These are phyloP conservation scores for Scalopus aquaticus DNA, from an alignment of 2,113 vertebrate species.

Conservation along the genomic window DNA sequence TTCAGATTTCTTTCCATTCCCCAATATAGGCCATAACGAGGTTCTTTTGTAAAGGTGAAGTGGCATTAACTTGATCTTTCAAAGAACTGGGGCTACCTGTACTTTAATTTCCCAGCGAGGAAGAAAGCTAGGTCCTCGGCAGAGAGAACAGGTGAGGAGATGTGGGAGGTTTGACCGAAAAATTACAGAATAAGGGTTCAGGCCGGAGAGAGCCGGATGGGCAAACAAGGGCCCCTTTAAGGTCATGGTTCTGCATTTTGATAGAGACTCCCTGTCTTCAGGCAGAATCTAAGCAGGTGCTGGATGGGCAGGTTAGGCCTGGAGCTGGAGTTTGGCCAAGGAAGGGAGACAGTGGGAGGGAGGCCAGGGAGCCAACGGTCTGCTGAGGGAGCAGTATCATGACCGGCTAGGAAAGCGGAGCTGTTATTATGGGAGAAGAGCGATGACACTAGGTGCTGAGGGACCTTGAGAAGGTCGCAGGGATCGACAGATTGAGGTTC, in stretches of 20 bases:
- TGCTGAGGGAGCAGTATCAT: neutral
- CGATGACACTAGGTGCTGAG: neutral
- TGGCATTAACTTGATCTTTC: neutral
- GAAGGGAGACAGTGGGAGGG: neutral
- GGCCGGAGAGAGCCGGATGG: neutral
- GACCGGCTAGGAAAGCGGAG: neutral
- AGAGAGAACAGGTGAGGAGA: neutral
- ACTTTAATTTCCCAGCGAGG: neutral
- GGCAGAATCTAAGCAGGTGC: slow-evolving; percentile 13
- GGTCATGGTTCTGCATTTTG: neutral
- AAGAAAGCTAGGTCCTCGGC: neutral
- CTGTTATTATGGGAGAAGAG: neutral
- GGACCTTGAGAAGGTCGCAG: neutral
- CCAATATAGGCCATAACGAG: too few species aligned
- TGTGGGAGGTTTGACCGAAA: neutral
- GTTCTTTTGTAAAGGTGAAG: too few species aligned
- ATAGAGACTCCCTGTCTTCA: neutral
- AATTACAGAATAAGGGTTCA: accelerated
- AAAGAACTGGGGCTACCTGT: neutral
- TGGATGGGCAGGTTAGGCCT: neutral
- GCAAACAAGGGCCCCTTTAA: neutral
- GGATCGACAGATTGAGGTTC: neutral
- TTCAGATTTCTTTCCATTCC: too few species aligned
- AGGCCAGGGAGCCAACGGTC: neutral
- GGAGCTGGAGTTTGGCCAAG: slow-evolving; percentile 6